A percentile compares a stretch with the other conserved stretches of the same genome.
Evolutionary conservation across 2,797 vertebrate genomes (phyloP).

Genomic region (Betta splendens): DNA sequence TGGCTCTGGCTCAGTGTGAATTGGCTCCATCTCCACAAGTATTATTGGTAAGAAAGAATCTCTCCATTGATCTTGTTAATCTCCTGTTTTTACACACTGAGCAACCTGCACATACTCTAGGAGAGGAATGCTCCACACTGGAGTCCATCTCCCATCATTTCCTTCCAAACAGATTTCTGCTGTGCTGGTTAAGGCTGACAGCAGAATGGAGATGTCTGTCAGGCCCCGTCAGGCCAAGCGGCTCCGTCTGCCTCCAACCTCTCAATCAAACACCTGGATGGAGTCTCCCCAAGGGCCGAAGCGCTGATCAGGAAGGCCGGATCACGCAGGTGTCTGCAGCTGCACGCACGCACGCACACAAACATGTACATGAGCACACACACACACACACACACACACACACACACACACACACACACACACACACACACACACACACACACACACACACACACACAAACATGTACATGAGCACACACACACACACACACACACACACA

Average conservation of each 20-base stretch:
- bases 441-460: no score
- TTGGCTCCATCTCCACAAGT: not conserved
- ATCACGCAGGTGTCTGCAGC: not conserved
- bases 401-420: no score
- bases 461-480: no score
- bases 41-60: not conserved
- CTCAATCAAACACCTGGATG: constrained; percentile 23
- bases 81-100: not conserved
- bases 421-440: no score
- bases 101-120: no score
- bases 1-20: no score
- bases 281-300: constrained; percentile 4
- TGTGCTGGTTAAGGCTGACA: constrained; percentile 10
- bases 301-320: constrained; percentile 15
- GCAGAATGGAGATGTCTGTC: constrained; percentile 36
- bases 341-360: no score
- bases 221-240: constrained; percentile 16
- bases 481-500: no score
- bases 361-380: no score
- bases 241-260: constrained; percentile 26
- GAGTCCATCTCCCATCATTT: constrained; percentile 22
- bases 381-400: no score
- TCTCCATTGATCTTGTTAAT: not conserved
- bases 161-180: constrained; percentile 24
- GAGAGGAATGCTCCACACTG: not conserved